Evolutionary conservation across 2,113 vertebrate species (phyloP).

Genomic region (Stomatorhinus ivindoensis): DNA sequence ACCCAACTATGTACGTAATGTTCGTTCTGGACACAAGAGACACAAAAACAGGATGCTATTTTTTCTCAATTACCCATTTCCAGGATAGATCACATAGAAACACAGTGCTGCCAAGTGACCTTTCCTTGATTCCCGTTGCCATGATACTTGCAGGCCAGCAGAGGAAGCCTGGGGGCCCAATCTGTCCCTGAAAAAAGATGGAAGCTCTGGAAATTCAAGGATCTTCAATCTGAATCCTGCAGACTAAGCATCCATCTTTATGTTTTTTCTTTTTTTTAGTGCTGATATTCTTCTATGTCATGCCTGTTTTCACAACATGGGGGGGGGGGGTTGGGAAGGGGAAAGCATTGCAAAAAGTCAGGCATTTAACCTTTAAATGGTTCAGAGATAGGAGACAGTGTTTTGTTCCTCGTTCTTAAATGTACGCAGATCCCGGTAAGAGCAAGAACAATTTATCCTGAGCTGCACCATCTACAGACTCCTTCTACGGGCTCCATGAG

Average conservation of each 20-base stretch:
- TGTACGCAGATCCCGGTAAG: background rate
- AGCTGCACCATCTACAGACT: background rate
- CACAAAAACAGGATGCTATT: background rate
- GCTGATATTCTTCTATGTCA: background rate
- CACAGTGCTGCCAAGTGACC: background rate
- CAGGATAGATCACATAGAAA: background rate
- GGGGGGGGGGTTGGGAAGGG: background rate
- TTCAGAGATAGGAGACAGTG: background rate
- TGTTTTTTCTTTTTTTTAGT: background rate
- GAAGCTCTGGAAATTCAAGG: background rate
- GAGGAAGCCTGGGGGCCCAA: background rate
- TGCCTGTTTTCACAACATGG: background rate
- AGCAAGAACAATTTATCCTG: background rate
- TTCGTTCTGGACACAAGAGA: background rate
- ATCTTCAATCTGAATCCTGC: background rate
- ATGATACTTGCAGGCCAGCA: background rate
- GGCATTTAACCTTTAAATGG: background rate
- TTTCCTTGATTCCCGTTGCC: background rate
- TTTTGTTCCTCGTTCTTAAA: background rate
- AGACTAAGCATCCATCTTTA: background rate
- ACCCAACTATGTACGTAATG: background rate
- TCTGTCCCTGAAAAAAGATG: background rate
- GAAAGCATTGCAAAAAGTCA: background rate
- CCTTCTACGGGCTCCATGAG: background rate
- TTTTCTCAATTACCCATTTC: background rate